phyloP scores from a whole-genome alignment of 2,888 invertebrate genomes.

The Gastrophysa polygoni region DNA sequence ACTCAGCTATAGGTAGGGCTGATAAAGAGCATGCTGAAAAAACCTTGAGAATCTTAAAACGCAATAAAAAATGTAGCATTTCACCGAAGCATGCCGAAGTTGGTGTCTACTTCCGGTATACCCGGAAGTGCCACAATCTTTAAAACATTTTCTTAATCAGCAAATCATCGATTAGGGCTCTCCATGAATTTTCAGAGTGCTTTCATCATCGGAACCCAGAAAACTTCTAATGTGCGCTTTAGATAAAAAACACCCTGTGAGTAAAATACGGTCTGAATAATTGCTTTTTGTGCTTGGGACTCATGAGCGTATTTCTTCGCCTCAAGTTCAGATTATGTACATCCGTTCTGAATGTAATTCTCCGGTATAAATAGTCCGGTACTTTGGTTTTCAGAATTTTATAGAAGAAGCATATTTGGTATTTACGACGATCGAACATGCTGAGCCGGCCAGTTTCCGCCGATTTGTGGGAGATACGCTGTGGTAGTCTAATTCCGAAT shows the following conservation, averaged over 20 bases:
- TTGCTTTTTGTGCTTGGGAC: background rate
- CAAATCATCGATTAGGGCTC: too few species aligned
- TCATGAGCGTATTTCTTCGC: background rate
- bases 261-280: background rate
- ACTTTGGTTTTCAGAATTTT: background rate
- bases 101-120: too few species aligned
- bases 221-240: too few species aligned
- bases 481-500: conserved; percentile 3
- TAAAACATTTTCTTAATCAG: too few species aligned
- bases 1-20: too few species aligned
- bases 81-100: too few species aligned
- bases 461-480: conserved; percentile 1
- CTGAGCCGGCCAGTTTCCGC: background rate
- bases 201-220: too few species aligned
- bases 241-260: background rate
- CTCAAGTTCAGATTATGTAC: background rate
- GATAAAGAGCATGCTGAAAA: too few species aligned
- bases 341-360: background rate
- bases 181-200: too few species aligned
- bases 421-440: background rate
- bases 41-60: too few species aligned
- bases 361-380: background rate
- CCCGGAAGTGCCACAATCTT: too few species aligned
- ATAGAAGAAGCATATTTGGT: background rate
- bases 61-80: too few species aligned